phyloP scores from a whole-genome alignment of 2,888 invertebrate species.

The Tinea semifulvella region DNA sequence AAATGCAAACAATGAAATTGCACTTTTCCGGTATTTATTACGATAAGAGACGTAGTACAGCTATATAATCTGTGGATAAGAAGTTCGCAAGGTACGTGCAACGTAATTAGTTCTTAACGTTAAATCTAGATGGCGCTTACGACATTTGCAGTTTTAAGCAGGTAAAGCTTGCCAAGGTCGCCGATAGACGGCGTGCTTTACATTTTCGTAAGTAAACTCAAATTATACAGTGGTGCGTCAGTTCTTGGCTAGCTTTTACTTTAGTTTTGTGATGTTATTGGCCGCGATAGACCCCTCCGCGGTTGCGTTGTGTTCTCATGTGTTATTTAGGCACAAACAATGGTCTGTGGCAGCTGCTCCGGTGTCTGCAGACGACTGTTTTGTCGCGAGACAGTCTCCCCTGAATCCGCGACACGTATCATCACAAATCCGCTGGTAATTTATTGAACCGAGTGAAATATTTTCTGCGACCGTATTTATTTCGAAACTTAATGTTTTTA shows the following conservation, averaged over 20 bases:
- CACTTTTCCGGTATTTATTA: too few species aligned
- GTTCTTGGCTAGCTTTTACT: background rate
- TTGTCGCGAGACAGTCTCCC: slow-evolving; percentile 32
- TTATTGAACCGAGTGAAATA: background rate
- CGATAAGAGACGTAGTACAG: too few species aligned
- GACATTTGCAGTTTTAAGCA: too few species aligned
- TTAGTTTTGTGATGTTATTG: background rate
- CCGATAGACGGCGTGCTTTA: background rate
- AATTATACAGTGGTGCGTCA: background rate
- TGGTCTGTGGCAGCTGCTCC: slow-evolving; percentile 45
- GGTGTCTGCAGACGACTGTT: slow-evolving; percentile 47
- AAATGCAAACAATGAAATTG: too few species aligned
- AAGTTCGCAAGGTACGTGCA: too few species aligned
- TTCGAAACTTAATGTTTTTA: too few species aligned
- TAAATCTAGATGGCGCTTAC: too few species aligned
- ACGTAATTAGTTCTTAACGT: too few species aligned
- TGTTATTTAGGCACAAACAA: slow-evolving; percentile 19
- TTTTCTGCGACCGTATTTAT: background rate
- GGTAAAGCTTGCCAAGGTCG: too few species aligned
- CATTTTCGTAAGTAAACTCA: background rate
- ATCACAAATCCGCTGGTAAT: slow-evolving; percentile 2
- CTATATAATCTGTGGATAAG: too few species aligned
- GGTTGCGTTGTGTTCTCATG: background rate
- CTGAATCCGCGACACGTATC: background rate
- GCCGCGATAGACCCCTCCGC: background rate